Conservation (phyloP, 2,113 vertebrate species). For the Chionomys nivalis region DNA sequence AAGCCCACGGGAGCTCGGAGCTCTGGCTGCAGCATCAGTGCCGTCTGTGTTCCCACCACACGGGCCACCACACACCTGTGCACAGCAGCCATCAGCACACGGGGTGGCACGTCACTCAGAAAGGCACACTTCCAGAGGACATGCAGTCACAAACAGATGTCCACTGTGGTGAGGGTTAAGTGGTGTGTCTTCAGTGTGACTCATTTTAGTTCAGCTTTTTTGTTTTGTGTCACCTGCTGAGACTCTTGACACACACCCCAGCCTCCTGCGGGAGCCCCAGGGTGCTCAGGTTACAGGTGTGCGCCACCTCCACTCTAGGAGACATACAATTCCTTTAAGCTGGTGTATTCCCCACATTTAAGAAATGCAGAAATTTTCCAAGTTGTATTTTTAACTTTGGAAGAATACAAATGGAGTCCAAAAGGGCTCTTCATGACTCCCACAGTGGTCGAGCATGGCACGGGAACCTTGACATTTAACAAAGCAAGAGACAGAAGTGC, state of each 20-base stretch:
- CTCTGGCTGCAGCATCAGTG: background rate
- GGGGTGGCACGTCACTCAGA: rapidly evolving
- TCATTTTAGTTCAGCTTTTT: background rate
- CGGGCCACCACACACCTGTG: background rate
- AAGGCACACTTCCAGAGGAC: background rate
- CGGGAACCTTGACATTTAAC: background rate
- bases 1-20: background rate
- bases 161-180: background rate
- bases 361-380: slow-evolving; percentile 34
- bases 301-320: background rate
- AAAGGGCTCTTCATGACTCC: slow-evolving; percentile 2
- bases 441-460: background rate
- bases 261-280: background rate
- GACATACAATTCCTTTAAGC: background rate
- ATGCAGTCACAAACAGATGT: background rate
- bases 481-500: background rate
- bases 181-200: background rate
- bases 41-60: background rate
- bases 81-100: background rate
- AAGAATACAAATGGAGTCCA: background rate
- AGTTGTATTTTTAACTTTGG: slow-evolving; percentile 17
- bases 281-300: background rate
- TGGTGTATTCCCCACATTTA: background rate
- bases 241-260: background rate
- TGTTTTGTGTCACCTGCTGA: background rate